Percentiles rank a stretch among this genome's conserved stretches.
Conservation (phyloP, 2,797 vertebrate genomes). For the Lepilemur septentrionalis region DNA sequence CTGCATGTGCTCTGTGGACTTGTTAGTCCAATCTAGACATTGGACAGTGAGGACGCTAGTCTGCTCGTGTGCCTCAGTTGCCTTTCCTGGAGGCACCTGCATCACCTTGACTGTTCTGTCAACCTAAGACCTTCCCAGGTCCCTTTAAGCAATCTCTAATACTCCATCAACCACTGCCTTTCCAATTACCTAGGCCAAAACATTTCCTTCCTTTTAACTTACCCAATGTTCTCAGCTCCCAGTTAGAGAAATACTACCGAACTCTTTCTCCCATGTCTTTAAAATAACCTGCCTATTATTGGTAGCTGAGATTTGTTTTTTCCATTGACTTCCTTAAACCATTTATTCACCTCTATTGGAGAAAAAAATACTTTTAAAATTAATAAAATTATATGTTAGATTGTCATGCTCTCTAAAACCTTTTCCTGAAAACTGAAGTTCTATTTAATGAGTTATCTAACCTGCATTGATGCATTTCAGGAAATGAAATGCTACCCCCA, state of each 20-base stretch:
- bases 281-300: background rate
- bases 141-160: background rate
- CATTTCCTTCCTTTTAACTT: background rate
- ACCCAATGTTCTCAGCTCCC: background rate
- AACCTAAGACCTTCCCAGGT: background rate
- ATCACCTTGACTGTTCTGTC: background rate
- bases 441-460: background rate
- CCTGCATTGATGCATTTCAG: background rate
- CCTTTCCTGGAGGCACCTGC: background rate
- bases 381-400: background rate
- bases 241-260: background rate
- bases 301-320: background rate
- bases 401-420: background rate
- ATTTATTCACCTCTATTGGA: background rate
- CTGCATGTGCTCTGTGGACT: background rate
- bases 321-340: background rate
- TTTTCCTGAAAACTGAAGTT: background rate
- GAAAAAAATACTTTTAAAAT: background rate
- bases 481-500: background rate
- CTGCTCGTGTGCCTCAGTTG: background rate
- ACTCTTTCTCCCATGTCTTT: background rate
- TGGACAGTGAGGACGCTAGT: background rate
- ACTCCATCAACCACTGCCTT: background rate
- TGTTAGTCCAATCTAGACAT: background rate
- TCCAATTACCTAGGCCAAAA: background rate